These are phyloP conservation scores for Xestoiulus laeticollis DNA, from an alignment of 2,888 invertebrate genomes.

Conservation along the genomic window DNA sequence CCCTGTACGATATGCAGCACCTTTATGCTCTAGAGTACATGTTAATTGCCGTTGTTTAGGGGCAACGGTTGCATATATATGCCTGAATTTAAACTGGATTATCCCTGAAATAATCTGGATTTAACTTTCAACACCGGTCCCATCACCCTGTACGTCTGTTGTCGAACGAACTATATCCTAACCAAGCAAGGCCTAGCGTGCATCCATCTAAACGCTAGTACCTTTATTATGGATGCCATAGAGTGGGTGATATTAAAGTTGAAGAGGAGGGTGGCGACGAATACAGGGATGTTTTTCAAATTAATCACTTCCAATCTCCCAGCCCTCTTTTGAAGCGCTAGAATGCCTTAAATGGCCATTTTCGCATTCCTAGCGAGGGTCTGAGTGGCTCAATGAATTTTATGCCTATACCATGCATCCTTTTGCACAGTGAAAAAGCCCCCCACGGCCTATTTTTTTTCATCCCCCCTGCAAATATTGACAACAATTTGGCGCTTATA, in stretches of 20 bases:
- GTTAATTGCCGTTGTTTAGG: too few species aligned
- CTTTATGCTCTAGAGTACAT: too few species aligned
- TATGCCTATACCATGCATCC: not conserved
- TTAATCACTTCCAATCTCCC: constrained; percentile 44
- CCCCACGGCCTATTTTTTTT: not conserved
- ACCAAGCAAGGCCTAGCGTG: too few species aligned
- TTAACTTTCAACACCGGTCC: too few species aligned
- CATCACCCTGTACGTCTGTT: not conserved
- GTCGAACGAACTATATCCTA: too few species aligned
- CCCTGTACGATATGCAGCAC: too few species aligned
- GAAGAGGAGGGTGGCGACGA: not conserved
- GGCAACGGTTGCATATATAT: too few species aligned
- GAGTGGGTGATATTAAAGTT: not conserved
- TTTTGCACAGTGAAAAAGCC: not conserved
- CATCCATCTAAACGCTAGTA: not conserved
- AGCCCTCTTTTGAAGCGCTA: constrained; percentile 38
- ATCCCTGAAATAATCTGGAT: too few species aligned
- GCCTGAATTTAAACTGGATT: too few species aligned
- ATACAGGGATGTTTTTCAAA: constrained; percentile 31
- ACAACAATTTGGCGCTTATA: constrained; percentile 31
- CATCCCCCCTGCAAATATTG: constrained; percentile 39
- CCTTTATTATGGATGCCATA: not conserved
- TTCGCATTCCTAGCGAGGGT: constrained; percentile 22
- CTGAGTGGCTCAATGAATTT: constrained; percentile 47
- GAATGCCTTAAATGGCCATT: constrained; percentile 46